Percentiles rank a stretch among this genome's conserved stretches.
These are phyloP conservation scores for Liasis olivaceus DNA, from an alignment of 2,797 vertebrate genomes.

Conservation along the genomic window DNA sequence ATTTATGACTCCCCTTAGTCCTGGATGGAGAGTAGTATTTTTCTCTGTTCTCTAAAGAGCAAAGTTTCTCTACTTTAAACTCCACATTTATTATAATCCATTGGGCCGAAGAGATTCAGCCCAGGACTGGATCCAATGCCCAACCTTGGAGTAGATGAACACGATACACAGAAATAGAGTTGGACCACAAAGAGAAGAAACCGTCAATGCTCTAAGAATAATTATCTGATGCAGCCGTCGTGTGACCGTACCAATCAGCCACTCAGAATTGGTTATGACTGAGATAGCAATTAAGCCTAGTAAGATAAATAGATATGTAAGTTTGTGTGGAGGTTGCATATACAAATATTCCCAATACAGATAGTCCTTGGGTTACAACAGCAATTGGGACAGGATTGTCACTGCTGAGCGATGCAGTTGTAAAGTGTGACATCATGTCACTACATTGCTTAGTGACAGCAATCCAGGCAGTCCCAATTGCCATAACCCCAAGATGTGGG, in stretches of 20 bases:
- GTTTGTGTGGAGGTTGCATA: neutral
- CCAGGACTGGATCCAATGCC: neutral
- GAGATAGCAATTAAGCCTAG: neutral
- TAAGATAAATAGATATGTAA: neutral
- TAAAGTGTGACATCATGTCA: neutral
- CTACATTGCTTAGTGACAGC: neutral
- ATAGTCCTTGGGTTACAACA: neutral
- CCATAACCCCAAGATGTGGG: neutral
- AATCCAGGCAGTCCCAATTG: neutral
- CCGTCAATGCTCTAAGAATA: neutral
- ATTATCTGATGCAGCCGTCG: neutral
- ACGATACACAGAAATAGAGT: slow-evolving; percentile 51
- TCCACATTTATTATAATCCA: neutral
- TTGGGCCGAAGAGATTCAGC: neutral
- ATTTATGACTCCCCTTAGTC: neutral
- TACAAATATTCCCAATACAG: neutral
- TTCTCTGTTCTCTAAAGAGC: neutral
- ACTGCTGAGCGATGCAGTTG: neutral
- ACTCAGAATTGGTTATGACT: neutral
- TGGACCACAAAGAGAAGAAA: slow-evolving; percentile 38
- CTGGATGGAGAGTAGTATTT: neutral
- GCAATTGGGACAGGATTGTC: neutral
- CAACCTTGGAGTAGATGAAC: slow-evolving; percentile 8
- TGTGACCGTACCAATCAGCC: neutral
- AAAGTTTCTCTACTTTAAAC: neutral